Evolutionary conservation across 2,888 invertebrate species (phyloP).

Genomic region (Hofmannophila pseudospretella): DNA sequence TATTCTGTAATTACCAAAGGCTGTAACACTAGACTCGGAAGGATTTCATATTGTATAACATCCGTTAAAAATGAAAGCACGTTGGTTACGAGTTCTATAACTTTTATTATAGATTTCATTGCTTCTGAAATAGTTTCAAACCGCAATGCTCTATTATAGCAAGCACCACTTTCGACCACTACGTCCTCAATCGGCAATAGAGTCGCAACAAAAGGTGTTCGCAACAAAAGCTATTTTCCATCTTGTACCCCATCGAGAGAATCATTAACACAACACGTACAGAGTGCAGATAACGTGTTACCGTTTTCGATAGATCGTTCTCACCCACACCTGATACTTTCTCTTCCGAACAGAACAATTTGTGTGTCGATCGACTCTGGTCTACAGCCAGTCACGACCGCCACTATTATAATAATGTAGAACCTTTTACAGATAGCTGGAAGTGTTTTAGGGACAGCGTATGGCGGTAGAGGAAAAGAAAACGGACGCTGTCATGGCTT

Average conservation of each 20-base stretch:
- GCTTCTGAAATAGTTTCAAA: neutral
- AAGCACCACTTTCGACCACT: neutral
- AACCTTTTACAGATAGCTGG: conserved; percentile 6
- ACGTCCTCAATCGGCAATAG: neutral
- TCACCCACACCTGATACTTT: conserved; percentile 28
- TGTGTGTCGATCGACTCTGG: conserved; percentile 17
- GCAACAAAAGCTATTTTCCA: conserved; percentile 7
- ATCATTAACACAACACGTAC: conserved; percentile 15
- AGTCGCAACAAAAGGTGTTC: neutral
- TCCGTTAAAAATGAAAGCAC: too few relatives aligned
- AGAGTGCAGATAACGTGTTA: conserved; percentile 18
- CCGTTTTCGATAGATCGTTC: conserved; percentile 21
- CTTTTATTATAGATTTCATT: too few relatives aligned
- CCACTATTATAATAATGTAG: conserved; percentile 10
- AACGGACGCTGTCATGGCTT: neutral
- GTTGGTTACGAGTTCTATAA: too few relatives aligned
- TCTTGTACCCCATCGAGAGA: conserved; percentile 15
- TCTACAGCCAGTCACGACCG: conserved; percentile 8
- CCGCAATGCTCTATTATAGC: neutral
- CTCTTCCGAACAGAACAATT: conserved; percentile 28
- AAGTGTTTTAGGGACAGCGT: neutral
- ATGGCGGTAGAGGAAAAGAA: neutral
- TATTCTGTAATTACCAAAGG: too few relatives aligned
- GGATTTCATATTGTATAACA: too few relatives aligned
- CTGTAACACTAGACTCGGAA: too few relatives aligned